Conservation (phyloP, 1,140 invertebrate species). For the Drosophila serrata region DNA sequence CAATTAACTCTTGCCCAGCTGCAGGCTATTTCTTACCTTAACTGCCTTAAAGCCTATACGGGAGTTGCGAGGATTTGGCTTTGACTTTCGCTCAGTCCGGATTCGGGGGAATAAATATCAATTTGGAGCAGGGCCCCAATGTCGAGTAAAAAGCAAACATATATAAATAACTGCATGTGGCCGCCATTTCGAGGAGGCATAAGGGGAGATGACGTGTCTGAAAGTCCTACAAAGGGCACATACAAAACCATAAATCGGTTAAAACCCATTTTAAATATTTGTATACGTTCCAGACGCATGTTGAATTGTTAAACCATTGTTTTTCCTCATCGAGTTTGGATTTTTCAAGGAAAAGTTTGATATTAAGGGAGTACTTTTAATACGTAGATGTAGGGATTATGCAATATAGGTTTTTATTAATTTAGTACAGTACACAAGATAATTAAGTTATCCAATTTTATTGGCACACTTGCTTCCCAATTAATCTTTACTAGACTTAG, state of each 20-base stretch:
- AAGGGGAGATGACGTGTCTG: neutral
- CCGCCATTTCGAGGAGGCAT: constrained; percentile 15
- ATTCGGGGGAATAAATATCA: constrained; percentile 65
- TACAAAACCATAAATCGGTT: constrained; percentile 63
- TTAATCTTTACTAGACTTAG: too few species aligned
- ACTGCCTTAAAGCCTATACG: constrained; percentile 28
- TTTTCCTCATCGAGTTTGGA: neutral
- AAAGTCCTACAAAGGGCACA: constrained; percentile 17
- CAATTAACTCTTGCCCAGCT: constrained; percentile 19
- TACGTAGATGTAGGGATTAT: neutral
- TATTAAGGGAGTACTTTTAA: neutral
- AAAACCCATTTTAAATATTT: constrained; percentile 74
- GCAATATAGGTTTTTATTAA: too few species aligned
- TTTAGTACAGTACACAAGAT: neutral
- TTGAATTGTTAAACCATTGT: constrained; percentile 17
- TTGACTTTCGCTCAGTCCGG: constrained; percentile 22
- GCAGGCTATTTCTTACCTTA: constrained; percentile 12
- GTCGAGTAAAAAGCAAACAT: constrained; percentile 47
- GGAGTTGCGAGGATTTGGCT: constrained; percentile 1
- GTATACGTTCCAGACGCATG: constrained; percentile 42
- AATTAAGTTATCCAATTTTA: too few species aligned
- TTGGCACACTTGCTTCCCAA: too few species aligned
- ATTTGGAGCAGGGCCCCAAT: constrained; percentile 55
- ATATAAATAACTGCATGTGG: constrained; percentile 67
- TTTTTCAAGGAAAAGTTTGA: neutral